These are phyloP conservation scores for Baccha elongata DNA, from an alignment of 2,888 invertebrate species.

Conservation along the genomic window DNA sequence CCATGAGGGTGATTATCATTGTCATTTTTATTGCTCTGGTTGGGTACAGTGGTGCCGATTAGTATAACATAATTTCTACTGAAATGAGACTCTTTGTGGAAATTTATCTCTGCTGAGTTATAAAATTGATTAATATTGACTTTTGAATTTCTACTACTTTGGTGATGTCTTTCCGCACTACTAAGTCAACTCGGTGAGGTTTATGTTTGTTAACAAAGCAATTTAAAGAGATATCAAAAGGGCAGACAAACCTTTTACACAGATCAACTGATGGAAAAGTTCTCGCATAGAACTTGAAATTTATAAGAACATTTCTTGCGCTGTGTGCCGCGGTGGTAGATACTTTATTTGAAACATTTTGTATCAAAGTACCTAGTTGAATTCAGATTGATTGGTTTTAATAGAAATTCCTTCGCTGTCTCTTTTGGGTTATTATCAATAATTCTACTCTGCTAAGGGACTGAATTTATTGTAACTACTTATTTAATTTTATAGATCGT, in stretches of 20 bases:
- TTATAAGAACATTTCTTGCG: neutral
- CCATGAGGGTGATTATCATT: conserved; percentile 31
- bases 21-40: conserved; percentile 55
- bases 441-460: too few relatives aligned
- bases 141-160: too few relatives aligned
- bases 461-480: too few relatives aligned
- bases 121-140: conserved; percentile 51
- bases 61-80: conserved; percentile 20
- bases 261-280: neutral
- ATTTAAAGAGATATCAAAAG: conserved; percentile 8
- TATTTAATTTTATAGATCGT: too few relatives aligned
- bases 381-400: conserved; percentile 20
- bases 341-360: conserved; percentile 10
- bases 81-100: conserved; percentile 2
- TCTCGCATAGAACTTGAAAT: neutral
- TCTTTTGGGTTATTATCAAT: neutral
- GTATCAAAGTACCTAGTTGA: conserved; percentile 14
- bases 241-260: conserved; percentile 2
- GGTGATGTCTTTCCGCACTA: neutral
- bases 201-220: conserved; percentile 3
- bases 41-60: conserved; percentile 54
- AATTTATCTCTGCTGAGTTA: conserved; percentile 24
- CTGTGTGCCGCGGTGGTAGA: neutral
- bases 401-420: neutral
- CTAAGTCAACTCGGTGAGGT: neutral